phyloP scores from a whole-genome alignment of 2,113 vertebrate species.

The Clarias gariepinus region DNA sequence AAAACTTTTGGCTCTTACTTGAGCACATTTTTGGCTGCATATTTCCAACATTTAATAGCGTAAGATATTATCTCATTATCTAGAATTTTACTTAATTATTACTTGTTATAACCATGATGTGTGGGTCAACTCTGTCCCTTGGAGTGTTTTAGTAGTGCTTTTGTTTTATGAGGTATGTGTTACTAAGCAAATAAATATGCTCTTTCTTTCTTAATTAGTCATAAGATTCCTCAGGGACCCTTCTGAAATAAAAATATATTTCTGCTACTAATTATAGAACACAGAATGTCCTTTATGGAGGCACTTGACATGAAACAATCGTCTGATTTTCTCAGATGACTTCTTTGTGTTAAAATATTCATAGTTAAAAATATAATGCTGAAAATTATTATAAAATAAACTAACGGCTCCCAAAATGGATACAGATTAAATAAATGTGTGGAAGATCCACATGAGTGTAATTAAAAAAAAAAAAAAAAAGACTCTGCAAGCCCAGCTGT shows the following conservation, averaged over 20 bases:
- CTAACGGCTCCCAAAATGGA: neutral
- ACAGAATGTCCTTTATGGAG: neutral
- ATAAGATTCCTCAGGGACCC: neutral
- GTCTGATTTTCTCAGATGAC: neutral
- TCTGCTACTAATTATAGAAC: neutral
- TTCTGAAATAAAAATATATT: constrained; percentile 12
- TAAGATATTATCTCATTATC: neutral
- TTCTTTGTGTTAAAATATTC: neutral
- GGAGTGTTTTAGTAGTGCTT: constrained; percentile 8
- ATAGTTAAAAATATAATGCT: neutral
- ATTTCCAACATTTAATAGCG: neutral
- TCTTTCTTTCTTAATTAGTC: neutral
- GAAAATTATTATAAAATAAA: neutral
- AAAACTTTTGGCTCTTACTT: neutral
- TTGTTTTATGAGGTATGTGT: constrained; percentile 24
- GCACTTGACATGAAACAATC: neutral
- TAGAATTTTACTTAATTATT: neutral
- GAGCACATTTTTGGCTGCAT: neutral
- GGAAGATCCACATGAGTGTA: neutral
- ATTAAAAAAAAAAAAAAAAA: neutral
- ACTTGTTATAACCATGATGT: neutral
- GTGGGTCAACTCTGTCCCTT: neutral
- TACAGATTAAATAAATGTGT: neutral
- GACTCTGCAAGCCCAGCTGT: neutral
- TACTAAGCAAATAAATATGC: neutral